Conservation (phyloP, 2,113 vertebrate species). For the Chaetorhynchus papuensis region DNA sequence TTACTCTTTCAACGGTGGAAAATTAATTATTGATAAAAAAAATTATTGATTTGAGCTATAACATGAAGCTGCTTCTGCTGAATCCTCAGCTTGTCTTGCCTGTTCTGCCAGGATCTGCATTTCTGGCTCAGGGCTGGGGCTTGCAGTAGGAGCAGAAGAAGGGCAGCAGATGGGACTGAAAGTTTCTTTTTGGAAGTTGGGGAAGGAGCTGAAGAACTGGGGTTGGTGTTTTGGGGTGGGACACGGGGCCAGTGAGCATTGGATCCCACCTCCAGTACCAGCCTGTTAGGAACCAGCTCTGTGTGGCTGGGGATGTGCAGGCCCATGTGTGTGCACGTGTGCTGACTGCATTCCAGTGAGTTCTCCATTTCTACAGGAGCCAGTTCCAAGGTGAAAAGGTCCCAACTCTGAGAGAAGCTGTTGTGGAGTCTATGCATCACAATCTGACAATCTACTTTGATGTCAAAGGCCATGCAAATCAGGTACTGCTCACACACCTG, state of each 20-base stretch:
- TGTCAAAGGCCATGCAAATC: slow-evolving; percentile 90
- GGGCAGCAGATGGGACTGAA: background rate
- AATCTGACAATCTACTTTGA: slow-evolving; percentile 93
- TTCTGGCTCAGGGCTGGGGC: background rate
- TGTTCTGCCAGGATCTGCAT: background rate
- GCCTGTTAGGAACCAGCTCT: background rate
- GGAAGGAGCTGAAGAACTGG: background rate
- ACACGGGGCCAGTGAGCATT: fast-evolving
- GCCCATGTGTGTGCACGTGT: fast-evolving
- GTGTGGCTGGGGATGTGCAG: background rate
- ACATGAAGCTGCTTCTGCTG: background rate
- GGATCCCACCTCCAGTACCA: background rate
- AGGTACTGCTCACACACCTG: slow-evolving; percentile 71
- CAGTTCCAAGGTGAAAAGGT: slow-evolving; percentile 86
- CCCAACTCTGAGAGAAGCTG: slow-evolving; percentile 88
- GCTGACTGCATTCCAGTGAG: background rate
- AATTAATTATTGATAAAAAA: background rate
- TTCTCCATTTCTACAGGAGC: slow-evolving; percentile 66
- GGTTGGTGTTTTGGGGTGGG: background rate
- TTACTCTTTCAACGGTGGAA: background rate
- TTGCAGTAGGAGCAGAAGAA: background rate
- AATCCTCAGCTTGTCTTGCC: background rate
- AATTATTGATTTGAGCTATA: background rate
- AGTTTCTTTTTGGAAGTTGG: background rate
- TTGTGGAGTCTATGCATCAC: slow-evolving; percentile 81